A percentile compares a stretch with the other conserved stretches of the same genome.
Evolutionary conservation across 2,888 invertebrate species (phyloP).

Genomic region (Metallyticus violacea): DNA sequence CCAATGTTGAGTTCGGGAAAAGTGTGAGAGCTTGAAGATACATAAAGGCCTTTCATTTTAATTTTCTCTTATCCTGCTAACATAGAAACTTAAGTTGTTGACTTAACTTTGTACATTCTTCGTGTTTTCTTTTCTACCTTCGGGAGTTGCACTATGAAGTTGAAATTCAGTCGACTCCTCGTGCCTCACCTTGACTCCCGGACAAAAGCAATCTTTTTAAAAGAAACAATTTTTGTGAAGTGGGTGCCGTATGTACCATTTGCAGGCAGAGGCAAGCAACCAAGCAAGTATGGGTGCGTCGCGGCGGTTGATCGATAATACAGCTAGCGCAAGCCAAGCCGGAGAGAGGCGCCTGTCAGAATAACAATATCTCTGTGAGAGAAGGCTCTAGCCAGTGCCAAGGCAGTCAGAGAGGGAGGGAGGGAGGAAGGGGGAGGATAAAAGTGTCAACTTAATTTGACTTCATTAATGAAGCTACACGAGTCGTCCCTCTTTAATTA

Average conservation of each 20-base stretch:
- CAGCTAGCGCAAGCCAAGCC: neutral
- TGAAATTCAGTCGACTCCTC: neutral
- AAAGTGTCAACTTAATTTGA: slow-evolving; percentile 21
- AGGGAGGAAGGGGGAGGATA: neutral
- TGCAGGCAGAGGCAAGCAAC: neutral
- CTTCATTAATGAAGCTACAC: slow-evolving; percentile 21
- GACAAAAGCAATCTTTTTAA: neutral
- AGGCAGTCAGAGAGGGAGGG: neutral
- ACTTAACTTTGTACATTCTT: neutral
- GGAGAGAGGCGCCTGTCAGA: neutral
- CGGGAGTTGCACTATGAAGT: neutral
- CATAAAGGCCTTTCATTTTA: neutral
- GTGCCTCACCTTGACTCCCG: neutral
- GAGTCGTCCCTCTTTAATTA: slow-evolving; percentile 1
- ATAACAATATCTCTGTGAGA: neutral
- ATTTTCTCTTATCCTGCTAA: neutral
- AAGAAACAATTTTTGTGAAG: neutral
- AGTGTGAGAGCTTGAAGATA: neutral
- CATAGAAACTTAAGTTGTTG: neutral
- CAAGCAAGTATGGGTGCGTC: neutral
- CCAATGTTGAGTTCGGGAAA: no score
- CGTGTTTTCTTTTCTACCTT: neutral
- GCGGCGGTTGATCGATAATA: neutral
- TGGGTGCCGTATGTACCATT: neutral
- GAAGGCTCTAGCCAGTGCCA: neutral